These are phyloP conservation scores for Tachyglossus aculeatus DNA, from an alignment of 2,797 vertebrate species.

Conservation along the genomic window DNA sequence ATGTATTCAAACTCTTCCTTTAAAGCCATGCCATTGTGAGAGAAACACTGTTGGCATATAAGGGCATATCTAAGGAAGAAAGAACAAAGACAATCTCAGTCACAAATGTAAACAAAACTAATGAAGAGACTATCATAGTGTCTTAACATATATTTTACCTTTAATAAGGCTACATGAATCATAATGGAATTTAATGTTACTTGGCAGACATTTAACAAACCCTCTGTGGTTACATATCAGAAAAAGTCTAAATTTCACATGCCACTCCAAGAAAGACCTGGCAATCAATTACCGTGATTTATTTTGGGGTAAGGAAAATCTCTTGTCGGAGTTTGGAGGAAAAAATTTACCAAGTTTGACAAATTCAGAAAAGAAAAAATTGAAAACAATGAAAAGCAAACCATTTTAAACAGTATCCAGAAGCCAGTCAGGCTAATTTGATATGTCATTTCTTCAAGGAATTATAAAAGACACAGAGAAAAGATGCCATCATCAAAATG, in stretches of 20 bases:
- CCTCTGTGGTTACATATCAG: constrained; percentile 6
- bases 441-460: no score
- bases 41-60: constrained; percentile 97
- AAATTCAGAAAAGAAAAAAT: no score
- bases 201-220: constrained; percentile 11
- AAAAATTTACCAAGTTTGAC: no score
- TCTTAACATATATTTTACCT: constrained; percentile 2
- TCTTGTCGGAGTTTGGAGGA: no score
- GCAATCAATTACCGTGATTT: no score
- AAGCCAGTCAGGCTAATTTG: no score
- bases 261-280: constrained; percentile 16
- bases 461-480: no score
- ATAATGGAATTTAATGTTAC: neutral
- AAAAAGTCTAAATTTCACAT: constrained; percentile 7
- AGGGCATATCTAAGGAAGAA: constrained; percentile 87
- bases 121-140: neutral
- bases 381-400: no score
- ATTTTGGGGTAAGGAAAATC: no score
- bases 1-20: constrained; percentile 98
- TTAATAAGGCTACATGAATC: constrained; percentile 15
- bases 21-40: constrained; percentile 99
- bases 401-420: no score
- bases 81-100: constrained; percentile 8
- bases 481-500: no score
- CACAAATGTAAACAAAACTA: constrained; percentile 16